phyloP scores from a whole-genome alignment of 1,140 invertebrate genomes.

The Chlorops oryzae region DNA sequence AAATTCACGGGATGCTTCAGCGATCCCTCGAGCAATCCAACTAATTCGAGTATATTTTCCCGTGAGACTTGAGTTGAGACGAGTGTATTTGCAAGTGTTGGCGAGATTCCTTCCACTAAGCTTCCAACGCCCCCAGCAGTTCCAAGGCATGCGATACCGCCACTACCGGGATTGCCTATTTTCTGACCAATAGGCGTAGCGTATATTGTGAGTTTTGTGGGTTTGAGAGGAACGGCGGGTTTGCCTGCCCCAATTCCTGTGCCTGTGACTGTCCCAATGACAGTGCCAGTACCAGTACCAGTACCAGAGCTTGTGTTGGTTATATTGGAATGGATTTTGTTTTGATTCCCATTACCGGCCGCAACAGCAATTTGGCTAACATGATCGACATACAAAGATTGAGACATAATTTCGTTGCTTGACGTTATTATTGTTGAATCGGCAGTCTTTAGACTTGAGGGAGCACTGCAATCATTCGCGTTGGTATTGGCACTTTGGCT shows the following conservation, averaged over 20 bases:
- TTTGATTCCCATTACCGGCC: slow-evolving; percentile 17
- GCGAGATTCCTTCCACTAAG: slow-evolving; percentile 14
- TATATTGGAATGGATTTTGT: slow-evolving; percentile 6
- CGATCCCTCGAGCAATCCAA: slow-evolving; percentile 60
- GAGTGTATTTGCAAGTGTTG: slow-evolving; percentile 8
- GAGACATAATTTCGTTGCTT: slow-evolving; percentile 32
- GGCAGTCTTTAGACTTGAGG: too few relatives aligned
- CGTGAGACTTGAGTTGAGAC: slow-evolving; percentile 50
- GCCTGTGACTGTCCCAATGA: too few relatives aligned
- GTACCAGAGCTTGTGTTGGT: not conserved
- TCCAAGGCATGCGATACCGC: slow-evolving; percentile 14
- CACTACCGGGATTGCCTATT: slow-evolving; percentile 33
- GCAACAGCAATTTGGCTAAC: too few relatives aligned
- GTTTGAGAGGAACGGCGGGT: slow-evolving; percentile 56
- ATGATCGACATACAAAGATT: slow-evolving; percentile 33
- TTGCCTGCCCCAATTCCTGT: too few relatives aligned
- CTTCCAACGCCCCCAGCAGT: slow-evolving; percentile 3
- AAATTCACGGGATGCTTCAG: slow-evolving; percentile 57
- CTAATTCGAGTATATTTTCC: slow-evolving; percentile 64
- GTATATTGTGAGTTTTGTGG: slow-evolving; percentile 54
- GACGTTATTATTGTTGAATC: slow-evolving; percentile 7
- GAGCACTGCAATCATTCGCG: too few relatives aligned
- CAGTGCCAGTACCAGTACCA: too few relatives aligned
- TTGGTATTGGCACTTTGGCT: slow-evolving; percentile 2
- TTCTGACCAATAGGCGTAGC: slow-evolving; percentile 53